A percentile compares a stretch with the other conserved stretches of the same genome.
Evolutionary conservation across 2,888 invertebrate species (phyloP).

Genomic region (Catotricha subobsoleta): DNA sequence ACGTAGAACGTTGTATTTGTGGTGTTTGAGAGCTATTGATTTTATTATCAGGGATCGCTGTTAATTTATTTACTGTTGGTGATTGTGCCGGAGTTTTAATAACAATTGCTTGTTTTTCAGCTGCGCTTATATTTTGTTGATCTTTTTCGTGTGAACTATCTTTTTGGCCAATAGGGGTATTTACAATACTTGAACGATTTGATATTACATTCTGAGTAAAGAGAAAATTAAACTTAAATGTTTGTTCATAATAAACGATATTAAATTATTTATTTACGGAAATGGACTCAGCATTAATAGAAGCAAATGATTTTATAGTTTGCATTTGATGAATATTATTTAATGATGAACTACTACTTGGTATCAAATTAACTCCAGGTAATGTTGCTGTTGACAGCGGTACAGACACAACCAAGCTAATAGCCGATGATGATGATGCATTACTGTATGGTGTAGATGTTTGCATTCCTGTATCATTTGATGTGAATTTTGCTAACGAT

Average conservation of each 20-base stretch:
- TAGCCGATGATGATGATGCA: conserved; percentile 18
- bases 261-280: too few species aligned
- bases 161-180: too few species aligned
- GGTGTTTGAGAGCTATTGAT: neutral
- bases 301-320: conserved; percentile 3
- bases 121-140: too few species aligned
- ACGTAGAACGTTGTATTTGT: conserved; percentile 1
- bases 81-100: too few species aligned
- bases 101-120: too few species aligned
- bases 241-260: too few species aligned
- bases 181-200: conserved; percentile 3
- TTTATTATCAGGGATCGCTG: too few species aligned
- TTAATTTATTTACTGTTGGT: too few species aligned
- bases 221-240: too few species aligned
- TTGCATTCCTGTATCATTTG: conserved; percentile 8
- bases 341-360: conserved; percentile 17
- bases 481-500: conserved; percentile 5
- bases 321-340: neutral
- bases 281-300: too few species aligned
- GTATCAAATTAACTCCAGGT: conserved; percentile 29
- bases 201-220: neutral
- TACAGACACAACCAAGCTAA: conserved; percentile 44
- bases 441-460: conserved; percentile 11
- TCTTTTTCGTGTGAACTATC: too few species aligned
- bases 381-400: conserved; percentile 35